Conservation (phyloP, 2,888 invertebrate genomes). For the Pyrochroa serraticornis region DNA sequence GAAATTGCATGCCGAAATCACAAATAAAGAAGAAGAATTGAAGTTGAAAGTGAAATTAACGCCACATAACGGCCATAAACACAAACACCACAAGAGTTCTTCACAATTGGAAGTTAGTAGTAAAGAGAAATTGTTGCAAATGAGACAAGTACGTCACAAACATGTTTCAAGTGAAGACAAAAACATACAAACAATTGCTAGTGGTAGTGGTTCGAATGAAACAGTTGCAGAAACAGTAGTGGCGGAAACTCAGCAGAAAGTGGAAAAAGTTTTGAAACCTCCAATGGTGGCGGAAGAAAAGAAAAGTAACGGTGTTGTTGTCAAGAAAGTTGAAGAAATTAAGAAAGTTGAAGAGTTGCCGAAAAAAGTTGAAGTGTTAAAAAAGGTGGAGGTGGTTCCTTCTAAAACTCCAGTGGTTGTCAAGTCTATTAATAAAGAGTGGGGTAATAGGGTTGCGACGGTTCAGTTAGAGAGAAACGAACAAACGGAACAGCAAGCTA, state of each 20-base stretch:
- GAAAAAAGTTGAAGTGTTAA: neutral
- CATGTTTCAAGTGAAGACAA: slow-evolving; percentile 48
- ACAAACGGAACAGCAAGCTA: slow-evolving; percentile 43
- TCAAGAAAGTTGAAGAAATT: slow-evolving; percentile 3
- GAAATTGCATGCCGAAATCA: slow-evolving; percentile 64
- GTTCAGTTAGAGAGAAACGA: slow-evolving; percentile 45
- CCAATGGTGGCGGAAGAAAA: neutral
- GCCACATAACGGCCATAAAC: slow-evolving; percentile 56
- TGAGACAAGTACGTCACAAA: slow-evolving; percentile 57
- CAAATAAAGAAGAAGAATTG: slow-evolving; percentile 59
- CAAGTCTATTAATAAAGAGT: slow-evolving; percentile 7
- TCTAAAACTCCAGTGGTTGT: slow-evolving; percentile 2
- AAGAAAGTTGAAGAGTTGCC: slow-evolving; percentile 1
- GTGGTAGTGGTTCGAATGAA: slow-evolving; percentile 32
- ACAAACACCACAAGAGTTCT: slow-evolving; percentile 53
- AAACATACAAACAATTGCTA: slow-evolving; percentile 40
- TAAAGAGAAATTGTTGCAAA: slow-evolving; percentile 56
- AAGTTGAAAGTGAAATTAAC: slow-evolving; percentile 64
- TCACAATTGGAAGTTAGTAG: slow-evolving; percentile 41
- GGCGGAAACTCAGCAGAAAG: slow-evolving; percentile 31
- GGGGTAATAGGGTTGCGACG: slow-evolving; percentile 36
- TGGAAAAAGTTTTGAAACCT: neutral
- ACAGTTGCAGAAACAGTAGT: slow-evolving; percentile 23
- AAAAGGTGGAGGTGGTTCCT: slow-evolving; percentile 1
- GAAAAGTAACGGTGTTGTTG: too few relatives aligned